Evolutionary conservation across 2,888 invertebrate species (phyloP), one percentile per base, ranked within the genome.

Genomic region (Slavum lentiscoides): DNA sequence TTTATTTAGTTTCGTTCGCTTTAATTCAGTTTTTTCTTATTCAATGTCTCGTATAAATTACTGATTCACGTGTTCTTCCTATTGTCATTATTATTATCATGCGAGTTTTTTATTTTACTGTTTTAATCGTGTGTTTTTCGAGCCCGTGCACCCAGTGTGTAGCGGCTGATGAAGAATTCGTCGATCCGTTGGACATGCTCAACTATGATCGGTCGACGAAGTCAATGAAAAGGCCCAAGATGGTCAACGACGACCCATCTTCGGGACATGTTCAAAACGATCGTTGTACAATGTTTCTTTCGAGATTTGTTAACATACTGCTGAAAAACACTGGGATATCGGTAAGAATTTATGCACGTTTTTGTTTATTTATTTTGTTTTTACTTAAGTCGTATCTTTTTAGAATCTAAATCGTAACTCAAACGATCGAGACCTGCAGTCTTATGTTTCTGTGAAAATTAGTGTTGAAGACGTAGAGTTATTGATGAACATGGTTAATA

Each of bases 121-220:
- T 53, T 69, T 13, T 66, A 39, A 19, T 69, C 11, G n/a, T 69
- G 8, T 70, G 13, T 61, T 53, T 68, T 15, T 77, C 37, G 2
- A 53, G 30, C 15, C 53, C 23, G 17, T 61, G 43, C 6, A 19
- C 9, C 13, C 11, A 30, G 19, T 55, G 70, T 73, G 74, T n/a
- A n/a, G n/a, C n/a, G n/a, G n/a, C 61, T 13, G 9, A 43, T 6
- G 73, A 73, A 1, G 49, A 82, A 11, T 68, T 59, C 55, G 69
- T 82, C 5, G 80, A 83, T 53, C 82, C 74, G 1, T 67, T 69
- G n/a, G 82, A 83, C 43, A 80, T 83, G 82, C 43, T 82, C 37
- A 77, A 83, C 37, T 83, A 83, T 19, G 82, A 83, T 72, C 64
- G 74, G 2, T 9, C 11, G 2, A 82, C 82, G 0, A 74, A 72